phyloP scores from a whole-genome alignment of 2,113 vertebrate species.

The Pterocles orientalis region DNA sequence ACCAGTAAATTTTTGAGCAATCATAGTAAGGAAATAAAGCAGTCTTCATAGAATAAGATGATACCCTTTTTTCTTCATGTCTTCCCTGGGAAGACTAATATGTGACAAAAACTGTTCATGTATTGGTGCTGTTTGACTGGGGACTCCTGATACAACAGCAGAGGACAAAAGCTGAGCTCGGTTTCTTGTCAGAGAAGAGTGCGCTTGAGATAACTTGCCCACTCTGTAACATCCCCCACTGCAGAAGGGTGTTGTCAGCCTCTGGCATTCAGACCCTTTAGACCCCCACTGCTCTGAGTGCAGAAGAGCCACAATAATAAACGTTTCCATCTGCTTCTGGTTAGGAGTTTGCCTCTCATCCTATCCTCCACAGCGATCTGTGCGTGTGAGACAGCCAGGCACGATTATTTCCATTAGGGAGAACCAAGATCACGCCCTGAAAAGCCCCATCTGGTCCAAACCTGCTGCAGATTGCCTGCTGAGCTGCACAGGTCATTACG shows the following conservation, averaged over 20 bases:
- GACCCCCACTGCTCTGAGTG: not conserved
- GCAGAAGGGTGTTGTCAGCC: not conserved
- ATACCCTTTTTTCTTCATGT: not conserved
- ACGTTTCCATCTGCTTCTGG: conserved; percentile 37
- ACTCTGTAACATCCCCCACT: not conserved
- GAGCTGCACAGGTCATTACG: not conserved
- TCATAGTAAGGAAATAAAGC: not conserved
- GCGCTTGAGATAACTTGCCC: not conserved
- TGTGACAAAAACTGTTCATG: not conserved
- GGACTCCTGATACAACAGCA: not conserved
- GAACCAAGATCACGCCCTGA: conserved; percentile 19
- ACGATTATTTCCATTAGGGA: not conserved
- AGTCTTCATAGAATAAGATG: not conserved
- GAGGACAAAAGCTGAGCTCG: not conserved
- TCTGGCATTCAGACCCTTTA: not conserved
- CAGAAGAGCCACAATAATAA: not conserved
- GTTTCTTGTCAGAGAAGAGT: not conserved
- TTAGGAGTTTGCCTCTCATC: not conserved
- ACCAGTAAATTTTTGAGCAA: not conserved
- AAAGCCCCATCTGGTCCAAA: conserved; percentile 33
- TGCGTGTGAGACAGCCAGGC: not conserved
- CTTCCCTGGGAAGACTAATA: not conserved
- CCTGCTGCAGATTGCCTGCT: not conserved
- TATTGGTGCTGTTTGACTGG: not conserved
- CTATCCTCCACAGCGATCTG: not conserved